Conservation (phyloP, 92 coral and sea anemone species). For the Palythoa heliodiscus region DNA sequence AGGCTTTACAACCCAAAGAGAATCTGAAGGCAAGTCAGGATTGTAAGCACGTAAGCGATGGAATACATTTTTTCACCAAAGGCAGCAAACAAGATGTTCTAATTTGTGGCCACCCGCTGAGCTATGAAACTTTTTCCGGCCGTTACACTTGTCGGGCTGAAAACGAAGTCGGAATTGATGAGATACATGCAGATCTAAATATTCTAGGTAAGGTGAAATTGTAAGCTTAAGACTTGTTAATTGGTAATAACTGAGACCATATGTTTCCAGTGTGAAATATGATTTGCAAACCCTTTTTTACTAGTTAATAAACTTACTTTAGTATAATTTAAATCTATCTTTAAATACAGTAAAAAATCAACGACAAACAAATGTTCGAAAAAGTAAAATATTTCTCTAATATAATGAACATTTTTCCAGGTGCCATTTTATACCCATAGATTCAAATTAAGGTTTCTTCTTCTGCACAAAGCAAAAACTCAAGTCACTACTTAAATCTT, state of each 20-base stretch:
- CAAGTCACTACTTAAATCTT: not conserved
- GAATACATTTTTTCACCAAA: constrained; percentile 24
- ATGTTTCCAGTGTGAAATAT: no score
- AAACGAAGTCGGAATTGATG: constrained; percentile 14
- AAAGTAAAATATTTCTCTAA: no score
- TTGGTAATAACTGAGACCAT: no score
- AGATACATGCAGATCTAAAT: constrained; percentile 4
- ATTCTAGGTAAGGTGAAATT: constrained; percentile 16
- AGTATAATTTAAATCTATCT: no score
- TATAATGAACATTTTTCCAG: no score
- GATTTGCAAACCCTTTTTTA: no score
- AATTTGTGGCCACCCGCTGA: constrained; percentile 29
- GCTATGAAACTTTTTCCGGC: constrained; percentile 15
- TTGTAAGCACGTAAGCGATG: constrained; percentile 16
- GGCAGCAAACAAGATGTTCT: constrained; percentile 19
- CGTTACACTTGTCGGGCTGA: constrained; percentile 36
- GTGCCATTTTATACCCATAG: not conserved
- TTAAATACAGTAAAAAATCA: no score
- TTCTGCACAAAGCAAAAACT: not conserved
- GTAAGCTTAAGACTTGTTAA: no score
- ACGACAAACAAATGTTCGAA: no score
- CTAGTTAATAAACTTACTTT: no score
- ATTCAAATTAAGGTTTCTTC: not conserved
- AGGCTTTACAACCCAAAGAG: constrained; percentile 2
- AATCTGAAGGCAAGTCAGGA: not conserved